Conservation (phyloP, 1,140 invertebrate genomes). For the Heliconius hermathena region DNA sequence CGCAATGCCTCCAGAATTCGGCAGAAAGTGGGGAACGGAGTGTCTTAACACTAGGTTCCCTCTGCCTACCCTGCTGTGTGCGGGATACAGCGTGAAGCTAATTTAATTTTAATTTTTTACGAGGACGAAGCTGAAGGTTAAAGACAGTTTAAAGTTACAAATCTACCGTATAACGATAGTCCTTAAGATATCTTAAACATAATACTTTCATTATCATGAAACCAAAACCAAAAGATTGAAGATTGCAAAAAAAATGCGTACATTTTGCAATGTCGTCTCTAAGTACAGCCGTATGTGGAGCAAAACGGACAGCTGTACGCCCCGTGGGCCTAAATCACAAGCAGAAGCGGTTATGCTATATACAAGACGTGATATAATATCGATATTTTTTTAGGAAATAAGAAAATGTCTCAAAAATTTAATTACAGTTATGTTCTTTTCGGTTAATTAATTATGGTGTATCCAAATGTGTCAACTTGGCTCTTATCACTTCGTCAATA, state of each 20-base stretch:
- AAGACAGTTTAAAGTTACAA: background rate
- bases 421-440: too few species aligned
- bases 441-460: too few species aligned
- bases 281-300: conserved; percentile 50
- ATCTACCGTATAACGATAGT: background rate
- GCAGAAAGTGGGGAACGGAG: too few species aligned
- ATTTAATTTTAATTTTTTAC: too few species aligned
- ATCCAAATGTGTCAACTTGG: too few species aligned
- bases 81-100: too few species aligned
- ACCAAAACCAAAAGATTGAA: background rate
- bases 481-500: too few species aligned
- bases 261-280: conserved; percentile 51
- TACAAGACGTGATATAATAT: too few species aligned
- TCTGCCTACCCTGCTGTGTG: too few species aligned
- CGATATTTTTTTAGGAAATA: background rate
- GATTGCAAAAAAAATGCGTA: conserved; percentile 44
- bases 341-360: conserved; percentile 6
- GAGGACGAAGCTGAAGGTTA: too few species aligned
- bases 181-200: background rate
- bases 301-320: conserved; percentile 48
- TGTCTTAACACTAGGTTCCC: too few species aligned
- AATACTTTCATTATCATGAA: background rate
- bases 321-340: conserved; percentile 17
- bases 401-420: background rate
- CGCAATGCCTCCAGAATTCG: too few species aligned